These are phyloP conservation scores for Dryoscopus gambensis DNA, from an alignment of 2,113 vertebrate species.

Conservation along the genomic window DNA sequence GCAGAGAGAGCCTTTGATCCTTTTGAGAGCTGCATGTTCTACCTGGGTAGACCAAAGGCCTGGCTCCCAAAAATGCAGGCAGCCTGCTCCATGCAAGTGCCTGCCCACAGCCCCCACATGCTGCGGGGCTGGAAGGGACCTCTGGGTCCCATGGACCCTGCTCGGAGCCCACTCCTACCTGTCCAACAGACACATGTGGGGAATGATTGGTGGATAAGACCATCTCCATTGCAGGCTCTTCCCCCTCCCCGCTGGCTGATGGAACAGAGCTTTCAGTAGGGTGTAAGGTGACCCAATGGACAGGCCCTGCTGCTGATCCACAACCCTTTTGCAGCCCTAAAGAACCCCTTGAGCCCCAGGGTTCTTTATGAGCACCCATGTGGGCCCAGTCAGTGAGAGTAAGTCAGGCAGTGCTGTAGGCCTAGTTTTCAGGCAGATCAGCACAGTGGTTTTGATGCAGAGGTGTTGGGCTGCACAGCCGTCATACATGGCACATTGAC, in stretches of 20 bases:
- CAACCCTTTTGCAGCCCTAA: not conserved
- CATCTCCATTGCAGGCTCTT: not conserved
- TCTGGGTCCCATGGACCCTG: not conserved
- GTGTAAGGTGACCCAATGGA: not conserved
- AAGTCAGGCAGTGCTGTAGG: not conserved
- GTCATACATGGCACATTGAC: accelerated
- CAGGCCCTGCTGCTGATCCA: not conserved
- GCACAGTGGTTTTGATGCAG: not conserved
- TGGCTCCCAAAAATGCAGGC: accelerated
- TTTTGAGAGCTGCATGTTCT: not conserved
- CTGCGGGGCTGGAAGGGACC: not conserved
- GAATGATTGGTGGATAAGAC: not conserved
- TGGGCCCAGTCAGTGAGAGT: not conserved
- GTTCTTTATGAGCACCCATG: not conserved
- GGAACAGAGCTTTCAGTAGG: not conserved
- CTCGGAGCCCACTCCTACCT: not conserved
- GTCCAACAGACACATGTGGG: not conserved
- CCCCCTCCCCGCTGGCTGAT: not conserved
- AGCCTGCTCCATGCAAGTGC: not conserved
- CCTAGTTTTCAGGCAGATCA: not conserved
- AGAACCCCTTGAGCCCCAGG: not conserved
- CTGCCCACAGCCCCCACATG: not conserved
- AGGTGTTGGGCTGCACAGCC: not conserved
- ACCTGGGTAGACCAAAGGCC: not conserved
- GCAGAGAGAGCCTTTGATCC: not conserved